Evolutionary conservation across 2,113 vertebrate species (phyloP).

Genomic region (Sylvietta virens): DNA sequence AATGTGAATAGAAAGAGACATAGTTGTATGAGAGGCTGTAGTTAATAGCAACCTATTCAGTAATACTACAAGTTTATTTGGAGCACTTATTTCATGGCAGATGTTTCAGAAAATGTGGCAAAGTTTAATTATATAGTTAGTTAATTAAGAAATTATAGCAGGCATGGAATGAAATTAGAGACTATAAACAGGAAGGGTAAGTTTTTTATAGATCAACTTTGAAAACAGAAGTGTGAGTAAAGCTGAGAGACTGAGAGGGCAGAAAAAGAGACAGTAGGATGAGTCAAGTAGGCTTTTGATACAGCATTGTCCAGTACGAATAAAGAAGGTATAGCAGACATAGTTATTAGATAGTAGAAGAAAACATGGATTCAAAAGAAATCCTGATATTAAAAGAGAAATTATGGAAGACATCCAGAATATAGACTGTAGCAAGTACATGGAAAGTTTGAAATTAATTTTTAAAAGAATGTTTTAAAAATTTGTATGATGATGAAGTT

Average conservation of each 20-base stretch:
- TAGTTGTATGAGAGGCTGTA: neutral
- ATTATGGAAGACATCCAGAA: neutral
- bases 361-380: neutral
- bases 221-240: neutral
- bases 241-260: neutral
- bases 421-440: neutral
- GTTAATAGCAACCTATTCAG: neutral
- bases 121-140: neutral
- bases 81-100: neutral
- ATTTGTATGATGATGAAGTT: neutral
- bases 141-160: constrained; percentile 30
- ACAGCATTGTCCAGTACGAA: neutral
- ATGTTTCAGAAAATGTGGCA: neutral
- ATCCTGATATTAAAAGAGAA: neutral
- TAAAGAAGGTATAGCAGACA: neutral
- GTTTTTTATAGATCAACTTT: neutral
- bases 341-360: neutral
- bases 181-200: constrained; percentile 1
- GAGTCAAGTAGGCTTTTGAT: neutral
- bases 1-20: neutral
- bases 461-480: neutral
- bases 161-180: neutral
- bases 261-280: neutral
- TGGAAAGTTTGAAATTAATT: neutral
- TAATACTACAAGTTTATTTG: neutral